Percentiles rank a stretch among this genome's conserved stretches.
Evolutionary conservation across 2,888 invertebrate genomes (phyloP).

Genomic region (Hemithea aestivaria): DNA sequence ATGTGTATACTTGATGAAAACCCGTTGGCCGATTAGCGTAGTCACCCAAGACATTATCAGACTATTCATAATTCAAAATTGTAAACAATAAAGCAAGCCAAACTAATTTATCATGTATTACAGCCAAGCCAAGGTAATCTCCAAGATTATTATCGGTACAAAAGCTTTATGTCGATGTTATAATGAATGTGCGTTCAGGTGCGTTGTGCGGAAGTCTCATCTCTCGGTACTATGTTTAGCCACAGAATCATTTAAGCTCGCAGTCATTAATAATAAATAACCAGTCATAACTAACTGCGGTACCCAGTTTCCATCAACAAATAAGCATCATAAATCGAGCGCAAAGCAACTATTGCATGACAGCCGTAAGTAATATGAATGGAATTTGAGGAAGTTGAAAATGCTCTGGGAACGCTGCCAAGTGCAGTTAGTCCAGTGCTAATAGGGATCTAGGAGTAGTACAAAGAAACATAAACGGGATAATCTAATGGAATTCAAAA

Average conservation of each 20-base stretch:
- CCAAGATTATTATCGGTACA: slow-evolving; percentile 10
- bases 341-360: slow-evolving; percentile 14
- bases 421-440: neutral
- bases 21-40: no score
- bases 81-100: no score
- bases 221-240: slow-evolving; percentile 13
- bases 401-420: neutral
- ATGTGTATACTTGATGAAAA: no score
- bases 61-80: no score
- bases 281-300: slow-evolving; percentile 10
- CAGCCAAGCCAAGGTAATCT: slow-evolving; percentile 8
- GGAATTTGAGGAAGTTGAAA: slow-evolving; percentile 6
- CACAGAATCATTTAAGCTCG: slow-evolving; percentile 14
- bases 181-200: slow-evolving; percentile 12
- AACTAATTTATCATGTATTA: slow-evolving; percentile 13
- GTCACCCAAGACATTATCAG: no score
- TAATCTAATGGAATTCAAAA: no score
- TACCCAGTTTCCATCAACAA: slow-evolving; percentile 25
- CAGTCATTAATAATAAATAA: slow-evolving; percentile 27
- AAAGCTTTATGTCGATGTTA: slow-evolving; percentile 8
- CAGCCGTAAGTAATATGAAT: slow-evolving; percentile 12
- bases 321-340: slow-evolving; percentile 24
- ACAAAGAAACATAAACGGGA: no score
- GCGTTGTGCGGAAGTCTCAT: slow-evolving; percentile 18
- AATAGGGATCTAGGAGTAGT: no score